phyloP scores from a whole-genome alignment of 2,888 invertebrate species.

The Capitulum mitella region DNA sequence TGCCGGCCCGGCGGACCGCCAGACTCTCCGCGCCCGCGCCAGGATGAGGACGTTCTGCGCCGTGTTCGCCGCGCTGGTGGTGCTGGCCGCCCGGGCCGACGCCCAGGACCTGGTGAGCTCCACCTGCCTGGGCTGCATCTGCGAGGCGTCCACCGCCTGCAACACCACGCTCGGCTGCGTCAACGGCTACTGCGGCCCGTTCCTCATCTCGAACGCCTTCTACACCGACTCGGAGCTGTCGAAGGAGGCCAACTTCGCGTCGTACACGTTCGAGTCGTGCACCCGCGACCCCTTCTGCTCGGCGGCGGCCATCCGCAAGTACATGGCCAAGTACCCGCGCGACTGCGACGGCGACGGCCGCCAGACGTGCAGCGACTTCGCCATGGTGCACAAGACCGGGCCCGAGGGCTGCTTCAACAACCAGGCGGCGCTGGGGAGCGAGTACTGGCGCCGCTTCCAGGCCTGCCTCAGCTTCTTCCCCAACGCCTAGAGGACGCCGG shows the following conservation, averaged over 20 bases:
- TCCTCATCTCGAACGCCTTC: conserved; percentile 27
- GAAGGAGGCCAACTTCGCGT: neutral
- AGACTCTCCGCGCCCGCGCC: neutral
- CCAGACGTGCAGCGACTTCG: neutral
- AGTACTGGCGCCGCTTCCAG: neutral
- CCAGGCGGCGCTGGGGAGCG: neutral
- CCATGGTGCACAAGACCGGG: conserved; percentile 1
- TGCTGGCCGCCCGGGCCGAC: neutral
- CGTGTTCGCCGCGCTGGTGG: neutral
- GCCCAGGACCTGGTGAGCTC: conserved; percentile 14
- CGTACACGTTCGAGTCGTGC: conserved; percentile 9
- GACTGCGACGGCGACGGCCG: conserved; percentile 6
- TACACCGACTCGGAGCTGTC: conserved; percentile 32
- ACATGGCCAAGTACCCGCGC: conserved; percentile 9
- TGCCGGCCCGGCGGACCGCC: neutral
- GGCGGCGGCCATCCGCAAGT: conserved; percentile 20
- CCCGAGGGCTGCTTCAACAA: neutral
- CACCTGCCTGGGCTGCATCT: conserved; percentile 27
- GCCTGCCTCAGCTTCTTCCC: neutral
- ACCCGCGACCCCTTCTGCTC: neutral
- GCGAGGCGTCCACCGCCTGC: conserved; percentile 26
- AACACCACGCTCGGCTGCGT: conserved; percentile 25
- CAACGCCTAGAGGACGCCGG: neutral
- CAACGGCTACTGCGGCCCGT: conserved; percentile 27
- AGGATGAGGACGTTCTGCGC: neutral